phyloP scores from a whole-genome alignment of 2,797 vertebrate genomes.

The Schizopygopsis malacanthus region DNA sequence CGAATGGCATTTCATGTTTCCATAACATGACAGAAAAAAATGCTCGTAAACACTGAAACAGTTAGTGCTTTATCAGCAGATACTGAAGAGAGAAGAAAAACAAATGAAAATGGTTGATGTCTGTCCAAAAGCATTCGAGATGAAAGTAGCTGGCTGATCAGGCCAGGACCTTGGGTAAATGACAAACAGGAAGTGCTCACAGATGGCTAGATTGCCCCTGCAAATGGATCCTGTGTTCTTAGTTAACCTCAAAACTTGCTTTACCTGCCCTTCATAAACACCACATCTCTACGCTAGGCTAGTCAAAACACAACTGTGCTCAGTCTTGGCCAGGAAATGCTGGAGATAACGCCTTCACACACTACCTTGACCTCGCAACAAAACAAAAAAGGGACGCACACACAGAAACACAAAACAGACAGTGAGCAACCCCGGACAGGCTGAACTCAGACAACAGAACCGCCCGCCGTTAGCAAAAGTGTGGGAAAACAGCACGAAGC shows the following conservation, averaged over 20 bases:
- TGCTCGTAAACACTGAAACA: not conserved
- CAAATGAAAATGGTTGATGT: conserved; percentile 57
- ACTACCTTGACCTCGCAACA: conserved; percentile 4
- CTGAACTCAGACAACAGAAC: conserved; percentile 75
- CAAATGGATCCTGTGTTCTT: conserved; percentile 52
- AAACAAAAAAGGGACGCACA: not conserved
- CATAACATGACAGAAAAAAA: not conserved
- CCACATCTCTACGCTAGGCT: not conserved
- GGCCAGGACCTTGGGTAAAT: conserved; percentile 60
- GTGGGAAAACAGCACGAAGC: conserved; percentile 79
- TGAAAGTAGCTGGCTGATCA: conserved; percentile 61
- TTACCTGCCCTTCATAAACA: conserved; percentile 1
- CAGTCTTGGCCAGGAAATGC: not conserved
- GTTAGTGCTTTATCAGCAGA: conserved; percentile 2
- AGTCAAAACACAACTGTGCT: conserved; percentile 31
- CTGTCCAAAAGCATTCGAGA: conserved; percentile 58
- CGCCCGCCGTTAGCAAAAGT: conserved; percentile 77
- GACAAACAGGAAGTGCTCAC: conserved; percentile 67
- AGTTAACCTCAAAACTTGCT: conserved; percentile 22
- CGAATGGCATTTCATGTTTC: not conserved
- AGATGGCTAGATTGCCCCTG: conserved; percentile 48
- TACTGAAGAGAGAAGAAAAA: conserved; percentile 14
- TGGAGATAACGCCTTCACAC: conserved; percentile 22
- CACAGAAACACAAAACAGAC: conserved; percentile 48
- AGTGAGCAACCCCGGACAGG: conserved; percentile 71